Base-by-base conservation (phyloP, 2,113 vertebrate species). In the Chionodraco myersi region DNA sequence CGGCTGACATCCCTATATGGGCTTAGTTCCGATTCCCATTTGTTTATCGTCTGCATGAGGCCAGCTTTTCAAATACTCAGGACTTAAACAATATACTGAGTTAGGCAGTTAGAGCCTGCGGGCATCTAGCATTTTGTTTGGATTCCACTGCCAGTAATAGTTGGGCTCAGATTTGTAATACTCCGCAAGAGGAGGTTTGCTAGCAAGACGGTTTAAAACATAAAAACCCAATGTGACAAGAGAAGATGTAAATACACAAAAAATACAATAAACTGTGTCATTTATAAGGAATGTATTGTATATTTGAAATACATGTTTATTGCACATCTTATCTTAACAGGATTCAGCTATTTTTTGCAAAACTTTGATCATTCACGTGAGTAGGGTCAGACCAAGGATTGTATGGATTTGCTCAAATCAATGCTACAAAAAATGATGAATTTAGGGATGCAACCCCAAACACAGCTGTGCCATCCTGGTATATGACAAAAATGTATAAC, bases 11-110 rank as follows among this genome's bases (percentile, higher is more conserved):
- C 47, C 63, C 68, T 36, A 47, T 72, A 49, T 57, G 41, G 3
- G 16, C 74, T 52, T 44, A 41, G 49, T 76, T 83, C 58, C 70
- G 23, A 71, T 70, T 44, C 56, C 48, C 26, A 51, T 73, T 74
- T 73, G 26, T 56, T 62, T 60, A 70, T n/a, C 21, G 12, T 44
- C 44, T 44, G 12, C 41, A 56, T 18, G 6, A 26, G 54, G 13
- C 11, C 13, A 44, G 56, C 14, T 69, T 78, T 57, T 62, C n/a
- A 23, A 41, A 72, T 51, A 23, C 13, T 6, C 51, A 21, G 18
- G 9, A 63, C 30, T 52, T 54, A 48, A n/a, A 54, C 44, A 48
- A 21, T 36, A 71, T 65, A n/a, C 36, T n/a, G 5, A 77, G 23
- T 7, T 45, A 58, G 47, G 14, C 52, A 36, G 58, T 45, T 34